A percentile compares a stretch with the other conserved stretches of the same genome.
Evolutionary conservation across 1,140 invertebrate genomes (phyloP).

Genomic region (Sminthurinus signatus): DNA sequence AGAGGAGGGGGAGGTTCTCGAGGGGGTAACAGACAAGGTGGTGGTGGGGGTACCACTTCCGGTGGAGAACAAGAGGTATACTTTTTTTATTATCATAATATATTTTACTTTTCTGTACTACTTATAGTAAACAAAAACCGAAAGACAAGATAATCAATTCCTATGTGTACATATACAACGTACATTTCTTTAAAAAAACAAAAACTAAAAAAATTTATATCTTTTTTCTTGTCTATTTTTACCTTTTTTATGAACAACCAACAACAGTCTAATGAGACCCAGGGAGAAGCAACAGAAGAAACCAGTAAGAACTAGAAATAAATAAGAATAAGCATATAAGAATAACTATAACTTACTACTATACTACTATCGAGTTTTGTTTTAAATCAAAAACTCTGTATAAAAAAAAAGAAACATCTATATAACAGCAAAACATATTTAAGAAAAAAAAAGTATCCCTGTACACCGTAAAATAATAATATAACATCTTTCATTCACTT

Average conservation of each 20-base stretch:
- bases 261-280: neutral
- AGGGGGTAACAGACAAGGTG: slow-evolving; percentile 17
- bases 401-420: too few relatives aligned
- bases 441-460: too few relatives aligned
- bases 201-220: neutral
- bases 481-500: too few relatives aligned
- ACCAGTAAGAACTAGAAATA: slow-evolving; percentile 7
- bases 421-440: too few relatives aligned
- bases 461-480: too few relatives aligned
- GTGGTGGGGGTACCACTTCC: slow-evolving; percentile 14
- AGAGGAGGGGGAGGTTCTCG: slow-evolving; percentile 53
- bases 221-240: neutral
- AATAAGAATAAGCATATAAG: neutral
- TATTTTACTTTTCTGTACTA: too few relatives aligned
- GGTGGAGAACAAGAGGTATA: slow-evolving; percentile 30
- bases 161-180: too few relatives aligned
- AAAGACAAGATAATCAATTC: too few relatives aligned
- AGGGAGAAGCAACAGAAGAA: slow-evolving; percentile 10
- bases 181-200: too few relatives aligned
- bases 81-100: neutral
- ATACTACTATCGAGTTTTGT: neutral
- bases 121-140: too few relatives aligned
- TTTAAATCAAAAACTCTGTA: too few relatives aligned
- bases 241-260: too few relatives aligned
- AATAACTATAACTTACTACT: neutral